phyloP scores from a whole-genome alignment of 2,797 vertebrate species.

The Melanotaenia nigrans region DNA sequence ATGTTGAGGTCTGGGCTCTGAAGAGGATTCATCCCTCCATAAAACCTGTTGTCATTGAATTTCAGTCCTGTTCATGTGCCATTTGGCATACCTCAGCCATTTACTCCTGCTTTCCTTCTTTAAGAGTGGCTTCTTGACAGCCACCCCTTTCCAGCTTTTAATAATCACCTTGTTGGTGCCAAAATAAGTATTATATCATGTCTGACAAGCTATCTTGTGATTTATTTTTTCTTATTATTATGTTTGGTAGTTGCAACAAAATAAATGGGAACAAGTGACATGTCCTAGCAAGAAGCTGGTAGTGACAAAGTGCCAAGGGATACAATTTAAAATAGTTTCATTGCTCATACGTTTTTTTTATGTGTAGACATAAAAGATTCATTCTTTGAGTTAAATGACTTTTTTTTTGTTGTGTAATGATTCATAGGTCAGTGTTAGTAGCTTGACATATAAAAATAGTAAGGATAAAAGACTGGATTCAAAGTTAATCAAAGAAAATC shows the following conservation, averaged over 20 bases:
- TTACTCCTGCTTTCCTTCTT: too few species aligned
- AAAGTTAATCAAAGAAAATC: neutral
- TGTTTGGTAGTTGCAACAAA: neutral
- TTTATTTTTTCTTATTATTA: neutral
- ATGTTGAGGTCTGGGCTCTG: too few species aligned
- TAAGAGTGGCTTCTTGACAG: too few species aligned
- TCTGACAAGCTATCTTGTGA: neutral
- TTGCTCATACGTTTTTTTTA: neutral
- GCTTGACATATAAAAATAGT: neutral
- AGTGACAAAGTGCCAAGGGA: neutral
- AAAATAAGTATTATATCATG: neutral
- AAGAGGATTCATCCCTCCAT: too few species aligned
- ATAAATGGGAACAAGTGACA: neutral
- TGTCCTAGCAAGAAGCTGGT: neutral
- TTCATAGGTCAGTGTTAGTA: neutral
- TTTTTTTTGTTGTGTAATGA: neutral
- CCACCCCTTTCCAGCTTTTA: too few species aligned
- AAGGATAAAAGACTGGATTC: neutral
- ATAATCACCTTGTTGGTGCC: neutral
- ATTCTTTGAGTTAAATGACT: neutral
- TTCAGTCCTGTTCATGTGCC: too few species aligned
- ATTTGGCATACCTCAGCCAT: too few species aligned
- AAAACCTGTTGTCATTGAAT: too few species aligned
- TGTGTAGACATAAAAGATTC: neutral
- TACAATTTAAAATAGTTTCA: neutral